Evolutionary conservation across 2,797 vertebrate species (phyloP), one percentile per base, ranked within the genome.

Genomic region (Chiloscyllium punctatum): DNA sequence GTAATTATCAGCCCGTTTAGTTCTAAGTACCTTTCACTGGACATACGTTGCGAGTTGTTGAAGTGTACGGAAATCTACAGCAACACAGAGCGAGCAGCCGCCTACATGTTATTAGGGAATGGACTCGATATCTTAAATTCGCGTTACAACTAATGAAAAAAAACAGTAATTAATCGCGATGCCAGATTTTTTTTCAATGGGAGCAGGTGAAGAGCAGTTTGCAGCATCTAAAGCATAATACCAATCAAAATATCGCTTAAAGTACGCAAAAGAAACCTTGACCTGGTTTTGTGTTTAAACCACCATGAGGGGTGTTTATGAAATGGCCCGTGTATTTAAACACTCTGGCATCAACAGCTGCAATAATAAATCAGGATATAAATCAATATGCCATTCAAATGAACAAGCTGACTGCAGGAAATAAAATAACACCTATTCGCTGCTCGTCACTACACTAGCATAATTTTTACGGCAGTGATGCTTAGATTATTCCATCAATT

Each of bases 1-100:
- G 71, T 95, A 95, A 95, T 95, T 95, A 95, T 95, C 94, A 95
- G 48, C 94, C 72, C 71, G 94, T 95, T 95, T 95, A 53, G 42
- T 95, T 95, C 71, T 95, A 95, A 95, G 94, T 95, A 77, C 69
- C 71, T 95, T 77, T 95, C 94, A 95, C 94, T 77, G 0, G 30
- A 7, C 69, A n/a, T n/a, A n/a, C 27, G 69, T 33, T 71, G 37
- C 9, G 27, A 51, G 71, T 33, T 53, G 53, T 53, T 33, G 69
- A 27, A 77, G 16, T 23, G 94, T 27, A 33, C 13, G 33, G 71
- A 77, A 74, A n/a, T 33, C 71, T 53, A 51, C 71, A 74, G 15
- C 30, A 21, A 53, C 25, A 57, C 18, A 33, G 53, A 53, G 48
- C 71, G 42, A 57, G 94, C 94, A 77, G 7, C 27, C 18, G 33